Evolutionary conservation across 1,140 invertebrate species (phyloP).

Genomic region (Aricia agestis): DNA sequence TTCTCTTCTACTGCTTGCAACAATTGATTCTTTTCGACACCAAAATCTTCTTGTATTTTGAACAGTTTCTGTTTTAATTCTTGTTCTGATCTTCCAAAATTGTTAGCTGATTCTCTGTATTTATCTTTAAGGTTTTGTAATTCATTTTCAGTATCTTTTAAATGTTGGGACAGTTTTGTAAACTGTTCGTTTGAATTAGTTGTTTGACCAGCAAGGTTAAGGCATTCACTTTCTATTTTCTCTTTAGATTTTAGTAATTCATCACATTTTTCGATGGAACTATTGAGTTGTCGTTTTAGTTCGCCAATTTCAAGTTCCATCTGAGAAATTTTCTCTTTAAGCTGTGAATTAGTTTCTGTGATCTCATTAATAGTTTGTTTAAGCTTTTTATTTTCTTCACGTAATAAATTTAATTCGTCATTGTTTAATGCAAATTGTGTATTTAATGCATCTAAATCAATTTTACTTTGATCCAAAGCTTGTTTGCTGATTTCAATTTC

Average conservation of each 20-base stretch:
- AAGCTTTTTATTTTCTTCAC: constrained; percentile 62
- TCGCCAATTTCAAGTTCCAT: constrained; percentile 72
- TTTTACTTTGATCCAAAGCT: constrained; percentile 68
- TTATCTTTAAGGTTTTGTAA: constrained; percentile 67
- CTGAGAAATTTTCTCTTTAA: constrained; percentile 54
- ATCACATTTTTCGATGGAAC: constrained; percentile 56
- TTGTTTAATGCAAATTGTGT: constrained; percentile 56
- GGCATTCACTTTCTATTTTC: constrained; percentile 67
- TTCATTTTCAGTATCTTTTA: constrained; percentile 71
- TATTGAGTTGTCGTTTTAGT: constrained; percentile 58
- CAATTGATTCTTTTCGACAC: constrained; percentile 52
- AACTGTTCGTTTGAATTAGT: constrained; percentile 73
- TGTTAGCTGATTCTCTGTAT: constrained; percentile 62
- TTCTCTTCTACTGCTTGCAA: constrained; percentile 49
- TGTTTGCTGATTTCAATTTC: constrained; percentile 75
- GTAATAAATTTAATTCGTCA: constrained; percentile 64
- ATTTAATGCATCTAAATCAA: constrained; percentile 60
- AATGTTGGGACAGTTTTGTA: constrained; percentile 62
- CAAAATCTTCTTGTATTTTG: constrained; percentile 64
- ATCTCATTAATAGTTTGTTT: constrained; percentile 61
- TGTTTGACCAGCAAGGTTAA: constrained; percentile 64
- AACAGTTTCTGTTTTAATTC: constrained; percentile 71
- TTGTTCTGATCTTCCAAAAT: constrained; percentile 61
- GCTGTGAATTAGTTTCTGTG: constrained; percentile 49
- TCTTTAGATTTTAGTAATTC: constrained; percentile 70